Percentiles rank a stretch among this genome's conserved stretches.
Conservation (phyloP, 2,797 vertebrate genomes). For the Chrysolophus pictus region DNA sequence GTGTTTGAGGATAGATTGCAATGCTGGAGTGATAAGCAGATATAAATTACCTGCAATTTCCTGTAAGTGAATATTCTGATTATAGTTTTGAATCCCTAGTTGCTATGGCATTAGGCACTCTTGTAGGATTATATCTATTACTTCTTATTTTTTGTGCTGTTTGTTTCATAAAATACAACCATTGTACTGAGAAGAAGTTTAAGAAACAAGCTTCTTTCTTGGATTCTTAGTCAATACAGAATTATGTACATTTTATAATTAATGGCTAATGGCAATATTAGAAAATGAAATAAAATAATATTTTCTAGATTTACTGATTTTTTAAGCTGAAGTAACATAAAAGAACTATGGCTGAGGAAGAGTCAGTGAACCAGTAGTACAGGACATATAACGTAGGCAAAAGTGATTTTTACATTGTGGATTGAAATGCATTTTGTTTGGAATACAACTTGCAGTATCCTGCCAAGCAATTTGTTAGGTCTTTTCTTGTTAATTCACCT, state of each 20-base stretch:
- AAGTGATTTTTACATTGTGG: background rate
- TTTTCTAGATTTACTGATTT: background rate
- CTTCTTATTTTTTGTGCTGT: background rate
- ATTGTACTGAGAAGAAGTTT: background rate
- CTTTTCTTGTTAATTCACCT: background rate
- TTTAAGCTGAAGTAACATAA: background rate
- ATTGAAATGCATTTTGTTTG: background rate
- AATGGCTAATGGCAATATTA: no score
- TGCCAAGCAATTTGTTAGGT: background rate
- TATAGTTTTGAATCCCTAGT: background rate
- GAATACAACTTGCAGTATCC: background rate
- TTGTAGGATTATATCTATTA: background rate
- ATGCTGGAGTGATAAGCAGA: background rate
- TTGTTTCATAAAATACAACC: background rate
- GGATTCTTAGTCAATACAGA: background rate
- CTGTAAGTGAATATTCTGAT: background rate
- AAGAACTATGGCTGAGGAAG: background rate
- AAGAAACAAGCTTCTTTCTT: background rate
- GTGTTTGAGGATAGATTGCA: background rate
- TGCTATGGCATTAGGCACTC: background rate
- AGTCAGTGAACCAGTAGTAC: background rate
- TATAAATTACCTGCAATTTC: background rate
- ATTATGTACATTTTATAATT: background rate
- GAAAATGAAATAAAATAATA: no score
- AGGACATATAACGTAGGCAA: background rate